Evolutionary conservation across 2,797 vertebrate genomes (phyloP).

Genomic region (Nyctibius grandis): DNA sequence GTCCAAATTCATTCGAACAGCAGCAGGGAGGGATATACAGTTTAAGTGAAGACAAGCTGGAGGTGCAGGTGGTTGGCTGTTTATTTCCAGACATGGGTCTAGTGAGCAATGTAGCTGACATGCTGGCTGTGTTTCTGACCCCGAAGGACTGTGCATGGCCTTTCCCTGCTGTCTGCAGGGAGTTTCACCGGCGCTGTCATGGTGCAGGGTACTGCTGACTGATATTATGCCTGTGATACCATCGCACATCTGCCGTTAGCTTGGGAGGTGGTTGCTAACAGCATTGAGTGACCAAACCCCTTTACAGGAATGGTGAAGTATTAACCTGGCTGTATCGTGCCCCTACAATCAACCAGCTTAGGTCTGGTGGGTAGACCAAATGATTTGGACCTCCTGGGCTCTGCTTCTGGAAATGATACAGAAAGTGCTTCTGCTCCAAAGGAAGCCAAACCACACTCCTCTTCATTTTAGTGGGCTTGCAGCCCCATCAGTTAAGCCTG

Average conservation of each 20-base stretch:
- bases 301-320: background rate
- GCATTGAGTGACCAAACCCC: background rate
- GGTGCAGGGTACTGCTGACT: background rate
- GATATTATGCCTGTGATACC: background rate
- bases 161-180: background rate
- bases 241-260: background rate
- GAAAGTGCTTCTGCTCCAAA: background rate
- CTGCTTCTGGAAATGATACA: background rate
- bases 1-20: background rate
- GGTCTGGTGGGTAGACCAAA: background rate
- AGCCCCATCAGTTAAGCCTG: background rate
- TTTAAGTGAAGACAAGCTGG: background rate
- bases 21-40: background rate
- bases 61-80: background rate
- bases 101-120: accelerated
- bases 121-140: background rate
- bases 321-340: background rate
- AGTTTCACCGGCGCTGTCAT: background rate
- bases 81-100: background rate
- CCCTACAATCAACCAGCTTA: background rate
- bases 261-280: background rate
- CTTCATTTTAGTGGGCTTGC: background rate
- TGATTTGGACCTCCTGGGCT: background rate
- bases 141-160: background rate
- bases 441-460: background rate